phyloP scores from a whole-genome alignment of 1,140 invertebrate genomes.

The Contarinia nasturtii region DNA sequence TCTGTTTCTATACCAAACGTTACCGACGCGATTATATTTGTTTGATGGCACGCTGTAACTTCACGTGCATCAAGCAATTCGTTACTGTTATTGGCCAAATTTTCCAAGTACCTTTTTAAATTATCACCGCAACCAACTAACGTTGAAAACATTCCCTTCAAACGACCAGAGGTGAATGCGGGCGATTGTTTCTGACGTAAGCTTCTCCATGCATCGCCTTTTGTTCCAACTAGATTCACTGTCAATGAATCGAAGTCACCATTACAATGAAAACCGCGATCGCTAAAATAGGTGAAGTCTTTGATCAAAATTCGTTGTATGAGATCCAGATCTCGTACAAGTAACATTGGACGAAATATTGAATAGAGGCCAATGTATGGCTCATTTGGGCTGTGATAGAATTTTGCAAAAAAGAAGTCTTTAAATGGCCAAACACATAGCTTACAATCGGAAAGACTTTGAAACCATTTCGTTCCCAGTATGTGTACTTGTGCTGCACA shows the following conservation, averaged over 20 bases:
- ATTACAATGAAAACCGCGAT: conserved; percentile 10
- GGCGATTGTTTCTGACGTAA: conserved; percentile 28
- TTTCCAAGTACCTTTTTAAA: neutral
- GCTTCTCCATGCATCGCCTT: conserved; percentile 29
- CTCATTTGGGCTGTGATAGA: neutral
- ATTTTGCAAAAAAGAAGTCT: too few species aligned
- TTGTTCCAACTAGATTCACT: conserved; percentile 27
- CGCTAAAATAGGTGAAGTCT: conserved; percentile 25
- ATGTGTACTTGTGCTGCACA: too few species aligned
- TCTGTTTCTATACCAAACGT: conserved; percentile 10
- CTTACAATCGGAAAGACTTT: too few species aligned
- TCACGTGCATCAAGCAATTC: conserved; percentile 4
- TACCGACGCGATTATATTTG: conserved; percentile 7
- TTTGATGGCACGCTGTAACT: conserved; percentile 6
- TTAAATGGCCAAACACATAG: too few species aligned
- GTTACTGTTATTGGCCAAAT: neutral
- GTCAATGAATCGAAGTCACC: conserved; percentile 29
- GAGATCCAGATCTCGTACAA: conserved; percentile 23
- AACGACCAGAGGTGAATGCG: conserved; percentile 30
- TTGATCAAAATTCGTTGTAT: conserved; percentile 26
- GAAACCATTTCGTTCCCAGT: too few species aligned
- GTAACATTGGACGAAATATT: conserved; percentile 11
- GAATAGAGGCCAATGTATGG: neutral
- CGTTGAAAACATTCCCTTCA: conserved; percentile 25
- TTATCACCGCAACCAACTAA: conserved; percentile 2